These are phyloP conservation scores for Galeopterus variegatus DNA, from an alignment of 2,113 vertebrate genomes.

Conservation along the genomic window DNA sequence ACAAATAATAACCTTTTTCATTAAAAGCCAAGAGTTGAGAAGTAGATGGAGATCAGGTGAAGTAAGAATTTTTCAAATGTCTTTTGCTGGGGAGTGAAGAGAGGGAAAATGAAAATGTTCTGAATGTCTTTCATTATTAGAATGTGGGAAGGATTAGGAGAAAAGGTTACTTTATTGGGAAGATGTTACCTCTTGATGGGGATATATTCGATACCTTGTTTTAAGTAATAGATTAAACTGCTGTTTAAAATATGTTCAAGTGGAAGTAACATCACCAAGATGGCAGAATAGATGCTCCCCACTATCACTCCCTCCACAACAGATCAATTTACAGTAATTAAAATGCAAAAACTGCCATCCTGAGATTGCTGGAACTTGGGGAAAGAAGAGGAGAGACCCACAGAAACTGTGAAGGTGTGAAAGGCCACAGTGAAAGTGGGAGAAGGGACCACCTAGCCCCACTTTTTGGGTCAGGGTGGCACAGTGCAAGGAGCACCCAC, in stretches of 20 bases:
- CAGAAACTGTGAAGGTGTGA: too few species aligned
- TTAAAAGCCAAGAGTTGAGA: background rate
- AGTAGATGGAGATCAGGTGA: background rate
- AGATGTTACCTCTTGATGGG: background rate
- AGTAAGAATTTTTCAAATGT: background rate
- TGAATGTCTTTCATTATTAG: background rate
- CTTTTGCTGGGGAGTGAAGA: background rate
- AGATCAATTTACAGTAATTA: too few species aligned
- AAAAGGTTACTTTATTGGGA: background rate
- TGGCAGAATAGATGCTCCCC: too few species aligned
- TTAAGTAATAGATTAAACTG: background rate
- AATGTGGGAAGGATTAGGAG: background rate
- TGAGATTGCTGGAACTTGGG: too few species aligned
- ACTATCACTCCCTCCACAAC: too few species aligned
- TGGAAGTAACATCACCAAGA: too few species aligned
- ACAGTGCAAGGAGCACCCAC: too few species aligned
- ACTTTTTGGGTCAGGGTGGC: too few species aligned
- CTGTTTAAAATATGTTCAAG: background rate
- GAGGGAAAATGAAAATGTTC: background rate
- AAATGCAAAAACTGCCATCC: too few species aligned
- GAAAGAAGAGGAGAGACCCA: too few species aligned
- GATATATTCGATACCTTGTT: background rate
- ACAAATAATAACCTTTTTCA: background rate
- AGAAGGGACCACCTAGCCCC: too few species aligned
- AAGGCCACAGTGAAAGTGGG: too few species aligned